These are phyloP conservation scores for Lasioglossum leucozonium DNA, from an alignment of 2,888 invertebrate genomes.

Conservation along the genomic window DNA sequence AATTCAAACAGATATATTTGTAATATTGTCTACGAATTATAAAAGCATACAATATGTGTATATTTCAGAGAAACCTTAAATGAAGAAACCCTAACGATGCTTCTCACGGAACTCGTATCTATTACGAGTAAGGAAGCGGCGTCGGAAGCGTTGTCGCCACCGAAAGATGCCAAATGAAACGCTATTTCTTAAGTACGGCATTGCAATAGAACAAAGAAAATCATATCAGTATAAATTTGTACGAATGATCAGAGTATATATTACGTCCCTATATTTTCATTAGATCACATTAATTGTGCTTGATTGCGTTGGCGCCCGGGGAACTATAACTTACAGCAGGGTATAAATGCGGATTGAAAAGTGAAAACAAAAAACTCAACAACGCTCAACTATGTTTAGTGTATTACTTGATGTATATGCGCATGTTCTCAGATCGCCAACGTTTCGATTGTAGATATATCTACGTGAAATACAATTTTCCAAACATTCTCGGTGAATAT, in stretches of 20 bases:
- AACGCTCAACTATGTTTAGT: slow-evolving; percentile 75
- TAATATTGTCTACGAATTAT: not conserved
- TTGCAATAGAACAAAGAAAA: slow-evolving; percentile 78
- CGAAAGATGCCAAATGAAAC: slow-evolving; percentile 70
- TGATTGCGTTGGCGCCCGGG: slow-evolving; percentile 65
- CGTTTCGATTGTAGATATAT: slow-evolving; percentile 53
- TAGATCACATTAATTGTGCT: slow-evolving; percentile 70
- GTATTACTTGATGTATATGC: slow-evolving; percentile 68
- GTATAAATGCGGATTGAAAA: slow-evolving; percentile 63
- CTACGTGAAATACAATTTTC: slow-evolving; percentile 45
- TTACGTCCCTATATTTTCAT: slow-evolving; percentile 75
- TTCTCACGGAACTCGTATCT: slow-evolving; percentile 16
- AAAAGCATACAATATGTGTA: not conserved
- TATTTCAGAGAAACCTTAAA: slow-evolving; percentile 67
- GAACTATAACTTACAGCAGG: slow-evolving; percentile 66
- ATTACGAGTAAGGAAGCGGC: slow-evolving; percentile 49
- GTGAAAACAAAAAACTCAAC: slow-evolving; percentile 51
- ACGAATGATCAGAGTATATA: slow-evolving; percentile 74
- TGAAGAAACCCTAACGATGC: slow-evolving; percentile 59
- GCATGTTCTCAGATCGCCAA: slow-evolving; percentile 56
- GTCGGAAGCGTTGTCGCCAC: slow-evolving; percentile 51
- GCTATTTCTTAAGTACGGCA: slow-evolving; percentile 61
- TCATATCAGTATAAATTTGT: slow-evolving; percentile 80
- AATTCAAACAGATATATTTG: slow-evolving; percentile 25
- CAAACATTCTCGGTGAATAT: slow-evolving; percentile 42